Percentiles rank a stretch among this genome's conserved stretches.
Conservation (phyloP, 2,888 invertebrate genomes). For the Digitonthophagus gazella region DNA sequence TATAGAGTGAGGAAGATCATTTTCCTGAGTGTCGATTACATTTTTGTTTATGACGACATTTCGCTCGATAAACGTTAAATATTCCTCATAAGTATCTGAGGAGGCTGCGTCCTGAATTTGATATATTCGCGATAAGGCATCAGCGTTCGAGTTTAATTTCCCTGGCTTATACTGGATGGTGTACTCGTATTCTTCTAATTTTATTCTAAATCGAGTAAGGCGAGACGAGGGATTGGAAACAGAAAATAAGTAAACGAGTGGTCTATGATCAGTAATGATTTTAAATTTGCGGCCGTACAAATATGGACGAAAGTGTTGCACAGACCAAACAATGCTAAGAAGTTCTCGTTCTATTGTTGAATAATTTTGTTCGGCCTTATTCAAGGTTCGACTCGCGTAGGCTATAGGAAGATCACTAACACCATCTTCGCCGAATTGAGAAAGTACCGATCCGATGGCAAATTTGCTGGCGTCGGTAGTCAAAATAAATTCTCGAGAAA, state of each 20-base stretch:
- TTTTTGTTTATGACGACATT: too few species aligned
- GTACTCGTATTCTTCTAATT: constrained; percentile 38
- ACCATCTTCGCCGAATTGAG: too few species aligned
- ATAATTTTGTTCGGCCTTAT: constrained; percentile 35
- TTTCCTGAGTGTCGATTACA: too few species aligned
- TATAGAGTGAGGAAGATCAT: too few species aligned
- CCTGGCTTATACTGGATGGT: constrained; percentile 35
- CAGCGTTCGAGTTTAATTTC: constrained; percentile 32
- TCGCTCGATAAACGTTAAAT: too few species aligned
- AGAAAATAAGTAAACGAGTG: constrained; percentile 33
- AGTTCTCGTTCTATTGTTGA: constrained; percentile 38
- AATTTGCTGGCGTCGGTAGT: too few species aligned
- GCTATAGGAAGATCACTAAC: constrained; percentile 31
- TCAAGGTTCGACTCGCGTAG: constrained; percentile 36
- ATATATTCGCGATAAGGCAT: too few species aligned
- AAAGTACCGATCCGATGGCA: too few species aligned
- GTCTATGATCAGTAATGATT: constrained; percentile 42
- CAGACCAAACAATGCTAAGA: constrained; percentile 36
- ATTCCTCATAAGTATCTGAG: too few species aligned
- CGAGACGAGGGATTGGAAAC: constrained; percentile 34
- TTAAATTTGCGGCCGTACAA: constrained; percentile 38
- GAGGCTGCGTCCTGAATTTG: too few species aligned
- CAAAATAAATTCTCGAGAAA: too few species aligned
- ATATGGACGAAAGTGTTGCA: constrained; percentile 38
- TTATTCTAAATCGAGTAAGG: constrained; percentile 37